Percentiles rank a stretch among this genome's conserved stretches.
These are phyloP conservation scores for Trichacis sp. DNA, from an alignment of 2,888 invertebrate genomes.

Conservation along the genomic window DNA sequence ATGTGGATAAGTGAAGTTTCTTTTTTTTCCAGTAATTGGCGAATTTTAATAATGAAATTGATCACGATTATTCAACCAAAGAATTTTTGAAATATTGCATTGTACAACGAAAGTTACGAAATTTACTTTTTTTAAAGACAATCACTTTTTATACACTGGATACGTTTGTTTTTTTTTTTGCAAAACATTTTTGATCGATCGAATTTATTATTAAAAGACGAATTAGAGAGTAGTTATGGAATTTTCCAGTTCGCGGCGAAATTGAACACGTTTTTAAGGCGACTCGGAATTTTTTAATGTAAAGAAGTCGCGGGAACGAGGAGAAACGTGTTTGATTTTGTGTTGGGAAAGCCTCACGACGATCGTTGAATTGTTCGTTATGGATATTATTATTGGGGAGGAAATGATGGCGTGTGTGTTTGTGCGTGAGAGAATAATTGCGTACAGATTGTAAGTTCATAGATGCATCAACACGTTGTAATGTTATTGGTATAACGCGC, in stretches of 20 bases:
- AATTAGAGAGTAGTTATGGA: not conserved
- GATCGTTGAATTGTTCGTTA: constrained; percentile 41
- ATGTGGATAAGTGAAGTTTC: not conserved
- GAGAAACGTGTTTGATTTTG: constrained; percentile 3
- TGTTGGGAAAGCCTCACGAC: constrained; percentile 8
- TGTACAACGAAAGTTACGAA: constrained; percentile 1
- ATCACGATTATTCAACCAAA: too few species aligned
- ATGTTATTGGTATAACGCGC: constrained; percentile 50
- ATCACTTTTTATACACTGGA: not conserved
- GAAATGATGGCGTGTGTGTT: constrained; percentile 20
- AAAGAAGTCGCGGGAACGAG: not conserved
- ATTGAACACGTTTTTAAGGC: not conserved
- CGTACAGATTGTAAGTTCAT: constrained; percentile 47
- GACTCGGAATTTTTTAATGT: not conserved
- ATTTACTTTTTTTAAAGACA: not conserved
- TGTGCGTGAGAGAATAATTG: constrained; percentile 32
- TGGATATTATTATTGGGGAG: constrained; percentile 42
- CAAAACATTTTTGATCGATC: not conserved
- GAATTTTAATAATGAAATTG: constrained; percentile 3
- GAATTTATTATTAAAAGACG: constrained; percentile 1
- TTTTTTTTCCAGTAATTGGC: not conserved
- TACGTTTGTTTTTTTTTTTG: too few species aligned
- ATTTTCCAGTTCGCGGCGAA: not conserved
- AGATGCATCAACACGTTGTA: constrained; percentile 55
- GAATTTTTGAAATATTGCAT: not conserved